These are phyloP conservation scores for Scaptodrosophila latifasciaeformis DNA, from an alignment of 2,888 invertebrate genomes.

Conservation along the genomic window DNA sequence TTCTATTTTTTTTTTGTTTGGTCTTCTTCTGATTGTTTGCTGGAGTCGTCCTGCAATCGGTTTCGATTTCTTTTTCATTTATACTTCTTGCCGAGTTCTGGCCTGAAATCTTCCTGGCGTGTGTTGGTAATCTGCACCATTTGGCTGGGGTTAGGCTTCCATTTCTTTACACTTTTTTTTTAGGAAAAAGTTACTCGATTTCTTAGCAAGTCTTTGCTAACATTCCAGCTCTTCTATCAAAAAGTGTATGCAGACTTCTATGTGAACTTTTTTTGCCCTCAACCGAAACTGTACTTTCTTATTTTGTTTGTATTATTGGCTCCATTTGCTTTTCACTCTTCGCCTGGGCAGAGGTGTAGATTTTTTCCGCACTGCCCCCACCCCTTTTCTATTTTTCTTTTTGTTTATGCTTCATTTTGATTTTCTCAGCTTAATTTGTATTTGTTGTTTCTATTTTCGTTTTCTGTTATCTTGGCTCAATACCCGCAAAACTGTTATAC, in stretches of 20 bases:
- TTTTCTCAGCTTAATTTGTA: constrained; percentile 64
- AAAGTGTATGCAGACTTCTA: no score
- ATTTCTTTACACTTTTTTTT: constrained; percentile 18
- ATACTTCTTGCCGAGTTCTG: constrained; percentile 56
- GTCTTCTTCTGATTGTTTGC: background rate
- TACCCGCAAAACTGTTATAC: no score
- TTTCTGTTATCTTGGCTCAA: constrained; percentile 49
- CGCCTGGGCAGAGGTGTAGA: no score
- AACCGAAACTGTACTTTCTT: constrained; percentile 5
- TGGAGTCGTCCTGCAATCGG: constrained; percentile 37
- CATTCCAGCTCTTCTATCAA: no score
- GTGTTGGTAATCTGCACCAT: constrained; percentile 22
- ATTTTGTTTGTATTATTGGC: constrained; percentile 61
- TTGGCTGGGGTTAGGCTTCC: constrained; percentile 10
- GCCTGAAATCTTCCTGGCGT: constrained; percentile 2
- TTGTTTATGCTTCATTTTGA: constrained; percentile 67
- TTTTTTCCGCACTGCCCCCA: constrained; percentile 14
- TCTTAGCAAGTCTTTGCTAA: no score
- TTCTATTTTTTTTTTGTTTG: constrained; percentile 7
- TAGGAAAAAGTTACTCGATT: no score
- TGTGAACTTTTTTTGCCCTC: constrained; percentile 6
- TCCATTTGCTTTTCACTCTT: constrained; percentile 56
- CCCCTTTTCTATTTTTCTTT: constrained; percentile 19
- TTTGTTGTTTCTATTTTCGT: constrained; percentile 68
- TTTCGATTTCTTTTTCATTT: constrained; percentile 69